A percentile compares a stretch with the other conserved stretches of the same genome.
Evolutionary conservation across 2,888 invertebrate genomes (phyloP).

Genomic region (Blera fallax): DNA sequence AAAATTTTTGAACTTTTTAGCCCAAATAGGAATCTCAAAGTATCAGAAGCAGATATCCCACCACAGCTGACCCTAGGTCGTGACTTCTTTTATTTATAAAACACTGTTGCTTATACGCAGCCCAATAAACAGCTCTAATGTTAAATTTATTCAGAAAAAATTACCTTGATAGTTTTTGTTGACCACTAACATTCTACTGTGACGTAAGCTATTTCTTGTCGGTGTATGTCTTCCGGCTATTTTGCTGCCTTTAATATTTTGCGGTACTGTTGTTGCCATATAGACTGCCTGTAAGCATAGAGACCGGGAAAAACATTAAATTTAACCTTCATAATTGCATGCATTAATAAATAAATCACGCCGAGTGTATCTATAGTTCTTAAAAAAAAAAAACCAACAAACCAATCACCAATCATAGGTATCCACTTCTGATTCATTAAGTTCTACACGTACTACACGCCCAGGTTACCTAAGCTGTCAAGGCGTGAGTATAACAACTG

Average conservation of each 20-base stretch:
- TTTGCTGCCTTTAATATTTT: slow-evolving; percentile 85
- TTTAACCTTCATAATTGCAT: neutral
- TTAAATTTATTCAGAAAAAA: neutral
- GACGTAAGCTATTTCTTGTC: slow-evolving; percentile 86
- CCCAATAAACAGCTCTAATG: neutral
- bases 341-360: neutral
- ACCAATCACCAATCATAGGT: slow-evolving; percentile 3
- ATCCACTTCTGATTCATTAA: neutral
- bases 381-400: slow-evolving; percentile 1
- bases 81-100: no score
- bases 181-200: slow-evolving; percentile 87
- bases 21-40: no score
- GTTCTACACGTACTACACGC: no score
- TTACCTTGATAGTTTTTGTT: slow-evolving; percentile 83
- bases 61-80: no score
- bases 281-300: slow-evolving; percentile 79
- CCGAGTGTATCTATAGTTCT: neutral
- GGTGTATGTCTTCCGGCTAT: slow-evolving; percentile 87
- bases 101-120: no score
- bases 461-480: neutral
- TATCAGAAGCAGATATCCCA: no score
- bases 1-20: no score
- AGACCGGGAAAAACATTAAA: neutral
- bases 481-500: neutral
- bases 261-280: slow-evolving; percentile 86